Evolutionary conservation across 2,888 invertebrate species (phyloP).

Genomic region (Parochlus steinenii): DNA sequence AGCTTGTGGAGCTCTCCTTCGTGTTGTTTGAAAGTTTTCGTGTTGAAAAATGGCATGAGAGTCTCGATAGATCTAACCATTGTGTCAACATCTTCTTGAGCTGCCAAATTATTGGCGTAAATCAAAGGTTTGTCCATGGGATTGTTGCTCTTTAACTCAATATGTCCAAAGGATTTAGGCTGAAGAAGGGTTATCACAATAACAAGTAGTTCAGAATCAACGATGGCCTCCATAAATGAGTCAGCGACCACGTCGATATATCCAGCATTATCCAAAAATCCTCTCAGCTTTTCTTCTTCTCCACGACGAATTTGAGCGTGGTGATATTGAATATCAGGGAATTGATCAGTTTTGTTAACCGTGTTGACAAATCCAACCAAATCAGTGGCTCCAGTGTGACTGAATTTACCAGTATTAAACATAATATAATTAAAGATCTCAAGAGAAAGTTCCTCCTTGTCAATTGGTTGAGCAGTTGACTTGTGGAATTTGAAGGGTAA

Average conservation of each 20-base stretch:
- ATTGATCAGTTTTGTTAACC: constrained; percentile 29
- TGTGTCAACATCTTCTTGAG: constrained; percentile 37
- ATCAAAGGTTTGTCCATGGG: constrained; percentile 43
- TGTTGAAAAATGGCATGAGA: constrained; percentile 22
- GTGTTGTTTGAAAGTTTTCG: constrained; percentile 35
- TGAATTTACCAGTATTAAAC: constrained; percentile 30
- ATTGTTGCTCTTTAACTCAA: constrained; percentile 35
- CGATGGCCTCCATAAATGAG: constrained; percentile 14
- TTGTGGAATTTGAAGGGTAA: constrained; percentile 27
- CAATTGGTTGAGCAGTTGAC: constrained; percentile 14
- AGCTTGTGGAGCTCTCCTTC: too few relatives aligned
- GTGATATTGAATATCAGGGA: constrained; percentile 41
- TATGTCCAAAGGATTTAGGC: constrained; percentile 34
- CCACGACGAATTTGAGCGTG: constrained; percentile 25
- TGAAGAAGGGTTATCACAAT: constrained; percentile 21
- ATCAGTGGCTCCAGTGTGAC: constrained; percentile 31
- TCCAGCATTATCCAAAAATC: constrained; percentile 24
- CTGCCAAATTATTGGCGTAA: constrained; percentile 45
- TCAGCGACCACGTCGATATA: constrained; percentile 10
- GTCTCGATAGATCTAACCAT: constrained; percentile 34
- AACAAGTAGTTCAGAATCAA: constrained; percentile 19
- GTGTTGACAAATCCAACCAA: constrained; percentile 39
- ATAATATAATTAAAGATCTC: constrained; percentile 27
- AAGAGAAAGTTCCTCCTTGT: constrained; percentile 15
- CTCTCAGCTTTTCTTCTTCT: constrained; percentile 1